phyloP scores from a whole-genome alignment of 2,797 vertebrate species.

The Myotis daubentonii region DNA sequence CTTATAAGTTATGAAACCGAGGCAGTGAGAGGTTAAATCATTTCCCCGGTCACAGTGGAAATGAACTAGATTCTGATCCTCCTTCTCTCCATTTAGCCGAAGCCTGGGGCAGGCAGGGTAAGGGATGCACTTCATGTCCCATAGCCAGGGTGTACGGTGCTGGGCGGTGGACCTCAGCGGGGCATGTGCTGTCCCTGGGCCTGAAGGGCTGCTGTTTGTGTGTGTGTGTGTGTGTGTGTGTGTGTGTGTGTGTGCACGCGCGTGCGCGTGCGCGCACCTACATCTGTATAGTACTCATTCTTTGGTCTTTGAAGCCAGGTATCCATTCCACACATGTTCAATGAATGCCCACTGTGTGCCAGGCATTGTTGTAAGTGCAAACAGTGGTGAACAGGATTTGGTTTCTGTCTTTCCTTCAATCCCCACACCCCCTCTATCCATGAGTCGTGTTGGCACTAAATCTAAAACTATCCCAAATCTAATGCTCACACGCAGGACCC shows the following conservation, averaged over 20 bases:
- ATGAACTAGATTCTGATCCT: neutral
- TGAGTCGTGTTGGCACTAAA: neutral
- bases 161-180: neutral
- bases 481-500: rapidly evolving
- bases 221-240: rapidly evolving
- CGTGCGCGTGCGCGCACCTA: rapidly evolving
- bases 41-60: neutral
- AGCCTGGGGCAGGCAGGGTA: neutral
- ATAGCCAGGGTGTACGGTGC: neutral
- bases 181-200: neutral
- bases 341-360: neutral
- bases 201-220: neutral
- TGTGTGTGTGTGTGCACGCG: rapidly evolving
- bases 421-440: neutral
- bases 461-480: neutral
- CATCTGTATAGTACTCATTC: neutral
- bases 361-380: neutral
- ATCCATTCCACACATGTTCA: neutral
- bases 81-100: neutral
- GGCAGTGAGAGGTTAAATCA: neutral
- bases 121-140: no score
- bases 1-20: neutral
- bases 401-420: neutral
- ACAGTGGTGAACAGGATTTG: neutral
- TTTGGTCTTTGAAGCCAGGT: neutral